Evolutionary conservation across 2,888 invertebrate species (phyloP).

Genomic region (Hyles lineata): DNA sequence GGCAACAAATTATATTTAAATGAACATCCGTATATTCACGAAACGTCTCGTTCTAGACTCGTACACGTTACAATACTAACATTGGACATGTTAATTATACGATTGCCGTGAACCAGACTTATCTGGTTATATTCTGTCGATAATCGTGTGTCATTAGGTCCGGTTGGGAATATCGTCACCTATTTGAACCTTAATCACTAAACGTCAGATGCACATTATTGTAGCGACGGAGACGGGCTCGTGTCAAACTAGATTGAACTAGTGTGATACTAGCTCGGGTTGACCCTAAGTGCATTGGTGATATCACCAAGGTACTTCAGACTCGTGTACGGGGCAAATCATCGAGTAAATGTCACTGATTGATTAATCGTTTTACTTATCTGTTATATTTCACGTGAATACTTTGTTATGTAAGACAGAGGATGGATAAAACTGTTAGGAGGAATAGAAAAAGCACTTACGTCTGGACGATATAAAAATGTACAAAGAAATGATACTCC

Average conservation of each 20-base stretch:
- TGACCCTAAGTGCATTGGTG: slow-evolving; percentile 50
- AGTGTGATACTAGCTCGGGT: slow-evolving; percentile 47
- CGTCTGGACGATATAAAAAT: too few relatives aligned
- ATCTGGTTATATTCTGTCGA: slow-evolving; percentile 37
- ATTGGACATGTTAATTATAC: not conserved
- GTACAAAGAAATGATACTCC: too few relatives aligned
- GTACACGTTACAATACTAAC: not conserved
- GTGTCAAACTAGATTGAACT: slow-evolving; percentile 58
- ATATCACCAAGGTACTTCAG: slow-evolving; percentile 30
- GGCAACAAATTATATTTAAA: too few relatives aligned
- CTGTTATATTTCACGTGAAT: not conserved
- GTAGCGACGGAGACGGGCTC: slow-evolving; percentile 48
- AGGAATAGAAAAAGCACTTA: too few relatives aligned
- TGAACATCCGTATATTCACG: not conserved
- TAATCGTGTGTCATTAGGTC: slow-evolving; percentile 40
- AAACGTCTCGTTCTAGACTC: not conserved
- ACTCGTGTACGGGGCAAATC: slow-evolving; percentile 35
- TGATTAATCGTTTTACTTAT: not conserved
- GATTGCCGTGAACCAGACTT: slow-evolving; percentile 34
- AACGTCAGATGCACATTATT: slow-evolving; percentile 2
- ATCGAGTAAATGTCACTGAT: not conserved
- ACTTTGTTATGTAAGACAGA: too few relatives aligned
- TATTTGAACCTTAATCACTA: slow-evolving; percentile 28
- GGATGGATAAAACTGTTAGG: too few relatives aligned
- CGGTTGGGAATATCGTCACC: slow-evolving; percentile 38